phyloP scores from a whole-genome alignment of 2,797 vertebrate genomes.

The Coregonus suidteri region DNA sequence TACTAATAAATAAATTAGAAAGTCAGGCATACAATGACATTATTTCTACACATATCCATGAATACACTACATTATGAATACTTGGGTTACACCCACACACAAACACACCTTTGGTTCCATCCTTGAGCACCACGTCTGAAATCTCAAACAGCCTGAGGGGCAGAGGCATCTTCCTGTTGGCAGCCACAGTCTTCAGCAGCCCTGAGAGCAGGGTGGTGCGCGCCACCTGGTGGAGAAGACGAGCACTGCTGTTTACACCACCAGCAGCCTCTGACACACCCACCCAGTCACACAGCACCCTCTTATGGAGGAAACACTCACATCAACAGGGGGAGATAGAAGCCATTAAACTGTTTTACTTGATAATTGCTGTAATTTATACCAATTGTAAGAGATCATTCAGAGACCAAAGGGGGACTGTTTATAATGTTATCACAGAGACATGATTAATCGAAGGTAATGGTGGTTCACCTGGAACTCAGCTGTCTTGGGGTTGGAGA shows the following conservation, averaged over 20 bases:
- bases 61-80: slow-evolving; percentile 14
- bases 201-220: slow-evolving; percentile 92
- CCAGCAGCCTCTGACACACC: not conserved
- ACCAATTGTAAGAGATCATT: no score
- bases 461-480: slow-evolving; percentile 88
- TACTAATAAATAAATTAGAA: not conserved
- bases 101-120: slow-evolving; percentile 84
- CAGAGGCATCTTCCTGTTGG: slow-evolving; percentile 96
- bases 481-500: slow-evolving; percentile 94
- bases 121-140: slow-evolving; percentile 93
- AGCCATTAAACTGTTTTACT: no score
- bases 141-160: slow-evolving; percentile 97
- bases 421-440: not conserved
- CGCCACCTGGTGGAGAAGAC: slow-evolving; percentile 86
- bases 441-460: not conserved
- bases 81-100: slow-evolving; percentile 16
- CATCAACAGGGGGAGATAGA: not conserved
- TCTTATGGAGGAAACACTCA: slow-evolving; percentile 36
- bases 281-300: slow-evolving; percentile 24
- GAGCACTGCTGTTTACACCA: not conserved
- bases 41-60: no score
- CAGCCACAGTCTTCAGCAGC: slow-evolving; percentile 90
- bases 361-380: no score
- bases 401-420: not conserved
- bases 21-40: not conserved